These are phyloP conservation scores for Enteromius viviparus DNA, from an alignment of 2,797 vertebrate species.

Conservation along the genomic window DNA sequence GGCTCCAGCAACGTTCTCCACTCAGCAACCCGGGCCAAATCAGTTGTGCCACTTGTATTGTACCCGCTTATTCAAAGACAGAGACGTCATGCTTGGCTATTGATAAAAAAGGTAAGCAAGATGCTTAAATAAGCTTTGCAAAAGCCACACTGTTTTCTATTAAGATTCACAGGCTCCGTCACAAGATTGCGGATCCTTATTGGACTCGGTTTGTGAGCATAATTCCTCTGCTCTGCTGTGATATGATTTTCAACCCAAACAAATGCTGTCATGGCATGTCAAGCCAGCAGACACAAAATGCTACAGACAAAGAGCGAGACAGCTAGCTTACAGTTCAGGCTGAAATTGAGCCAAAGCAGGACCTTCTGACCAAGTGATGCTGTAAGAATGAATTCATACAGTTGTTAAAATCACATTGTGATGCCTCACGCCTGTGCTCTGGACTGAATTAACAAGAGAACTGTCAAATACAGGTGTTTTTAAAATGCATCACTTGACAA, in stretches of 20 bases:
- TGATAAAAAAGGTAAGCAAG: background rate
- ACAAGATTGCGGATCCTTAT: slow-evolving; percentile 18
- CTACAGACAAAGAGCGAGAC: background rate
- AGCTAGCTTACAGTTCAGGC: background rate
- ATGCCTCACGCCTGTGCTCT: background rate
- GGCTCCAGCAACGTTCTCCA: slow-evolving; percentile 24
- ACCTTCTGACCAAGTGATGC: slow-evolving; percentile 16
- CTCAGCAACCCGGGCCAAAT: background rate
- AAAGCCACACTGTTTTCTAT: background rate
- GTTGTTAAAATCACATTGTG: slow-evolving; percentile 7
- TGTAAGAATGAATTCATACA: slow-evolving; percentile 15
- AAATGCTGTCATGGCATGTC: slow-evolving; percentile 67
- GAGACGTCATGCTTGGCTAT: background rate
- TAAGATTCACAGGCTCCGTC: background rate
- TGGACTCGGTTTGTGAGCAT: slow-evolving; percentile 29
- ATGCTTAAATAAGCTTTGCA: background rate
- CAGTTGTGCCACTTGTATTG: background rate
- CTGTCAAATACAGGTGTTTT: background rate
- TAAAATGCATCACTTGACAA: background rate
- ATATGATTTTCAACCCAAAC: slow-evolving; percentile 67
- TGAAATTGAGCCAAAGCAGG: slow-evolving; percentile 1
- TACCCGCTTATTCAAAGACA: background rate
- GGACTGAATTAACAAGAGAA: background rate
- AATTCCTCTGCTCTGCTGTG: slow-evolving; percentile 53
- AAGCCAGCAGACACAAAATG: slow-evolving; percentile 47